Percentiles rank a stretch among this genome's conserved stretches.
Conservation (phyloP, 2,113 vertebrate genomes). For the Fregata magnificens region DNA sequence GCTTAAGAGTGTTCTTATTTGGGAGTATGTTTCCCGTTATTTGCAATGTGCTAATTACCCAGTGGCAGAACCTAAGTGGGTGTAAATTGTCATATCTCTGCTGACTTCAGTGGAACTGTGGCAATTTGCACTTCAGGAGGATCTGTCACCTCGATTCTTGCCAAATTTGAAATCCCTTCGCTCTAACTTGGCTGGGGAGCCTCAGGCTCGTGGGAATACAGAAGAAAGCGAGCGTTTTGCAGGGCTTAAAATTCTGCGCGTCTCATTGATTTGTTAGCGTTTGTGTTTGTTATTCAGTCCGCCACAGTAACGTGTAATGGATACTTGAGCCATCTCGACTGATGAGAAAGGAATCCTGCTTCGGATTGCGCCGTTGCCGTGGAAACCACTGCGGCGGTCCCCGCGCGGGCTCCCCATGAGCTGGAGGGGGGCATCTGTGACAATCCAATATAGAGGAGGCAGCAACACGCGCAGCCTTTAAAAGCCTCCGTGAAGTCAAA, state of each 20-base stretch:
- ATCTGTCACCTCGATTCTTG: slow-evolving; percentile 47
- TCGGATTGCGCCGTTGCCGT: background rate
- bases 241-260: background rate
- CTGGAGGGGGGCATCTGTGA: background rate
- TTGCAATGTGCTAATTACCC: slow-evolving; percentile 67
- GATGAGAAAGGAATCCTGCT: slow-evolving; percentile 1
- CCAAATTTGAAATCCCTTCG: slow-evolving; percentile 40
- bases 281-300: background rate
- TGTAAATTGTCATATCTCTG: slow-evolving; percentile 65
- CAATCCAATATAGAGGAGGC: background rate
- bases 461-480: background rate
- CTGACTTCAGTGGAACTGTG: slow-evolving; percentile 58
- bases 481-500: background rate
- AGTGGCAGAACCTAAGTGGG: slow-evolving; percentile 64
- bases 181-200: slow-evolving; percentile 41
- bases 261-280: slow-evolving; percentile 2
- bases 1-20: slow-evolving; percentile 28
- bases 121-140: slow-evolving; percentile 61
- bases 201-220: background rate
- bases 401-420: background rate
- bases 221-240: background rate
- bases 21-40: slow-evolving; percentile 60
- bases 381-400: background rate
- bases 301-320: background rate
- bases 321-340: background rate